Percentiles rank a stretch among this genome's conserved stretches.
Evolutionary conservation across 1,140 invertebrate species (phyloP).

Genomic region (Bacillus rossius): DNA sequence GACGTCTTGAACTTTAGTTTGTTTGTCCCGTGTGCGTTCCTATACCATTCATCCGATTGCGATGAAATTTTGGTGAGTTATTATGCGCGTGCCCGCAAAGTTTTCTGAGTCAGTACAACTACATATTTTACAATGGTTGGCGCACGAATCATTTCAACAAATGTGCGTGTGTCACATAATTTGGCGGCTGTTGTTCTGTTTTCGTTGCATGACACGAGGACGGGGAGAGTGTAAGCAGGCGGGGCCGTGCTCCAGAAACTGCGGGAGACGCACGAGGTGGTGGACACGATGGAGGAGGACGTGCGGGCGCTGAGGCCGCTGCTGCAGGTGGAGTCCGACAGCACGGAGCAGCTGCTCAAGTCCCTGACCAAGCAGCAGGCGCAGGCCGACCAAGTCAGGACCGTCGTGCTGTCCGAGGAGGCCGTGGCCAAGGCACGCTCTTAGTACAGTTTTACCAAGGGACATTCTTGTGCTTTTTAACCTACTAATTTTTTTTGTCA

Average conservation of each 20-base stretch:
- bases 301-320: conserved; percentile 80
- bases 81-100: too few species aligned
- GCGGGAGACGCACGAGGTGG: conserved; percentile 75
- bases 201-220: too few species aligned
- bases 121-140: conserved; percentile 6
- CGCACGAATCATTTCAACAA: too few species aligned
- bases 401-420: conserved; percentile 69
- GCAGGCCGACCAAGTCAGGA: conserved; percentile 74
- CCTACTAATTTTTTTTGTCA: too few species aligned
- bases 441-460: too few species aligned
- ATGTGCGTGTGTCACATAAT: background rate
- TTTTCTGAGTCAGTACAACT: background rate
- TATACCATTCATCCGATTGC: too few species aligned
- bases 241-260: conserved; percentile 68
- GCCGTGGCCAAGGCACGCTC: conserved; percentile 66
- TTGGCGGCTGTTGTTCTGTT: too few species aligned
- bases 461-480: too few species aligned
- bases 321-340: conserved; percentile 73
- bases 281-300: conserved; percentile 82
- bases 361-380: conserved; percentile 73
- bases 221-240: too few species aligned
- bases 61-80: too few species aligned
- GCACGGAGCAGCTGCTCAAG: conserved; percentile 71
- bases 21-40: too few species aligned
- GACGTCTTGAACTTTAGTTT: too few species aligned